Evolutionary conservation across 2,113 vertebrate genomes (phyloP).

Genomic region (Gnathonemus longibarbis): DNA sequence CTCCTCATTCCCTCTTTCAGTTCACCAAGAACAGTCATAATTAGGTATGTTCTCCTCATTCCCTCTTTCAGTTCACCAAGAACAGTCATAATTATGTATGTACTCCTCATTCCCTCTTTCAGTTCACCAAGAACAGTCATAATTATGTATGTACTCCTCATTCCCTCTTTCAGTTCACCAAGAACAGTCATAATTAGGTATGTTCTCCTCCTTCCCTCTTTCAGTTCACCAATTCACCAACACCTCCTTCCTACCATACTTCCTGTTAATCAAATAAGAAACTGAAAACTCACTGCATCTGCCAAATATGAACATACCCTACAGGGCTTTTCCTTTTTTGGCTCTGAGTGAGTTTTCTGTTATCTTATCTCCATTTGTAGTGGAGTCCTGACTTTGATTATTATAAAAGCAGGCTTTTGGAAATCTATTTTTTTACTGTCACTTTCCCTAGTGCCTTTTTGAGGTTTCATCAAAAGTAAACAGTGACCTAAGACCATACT

Average conservation of each 20-base stretch:
- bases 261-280: neutral
- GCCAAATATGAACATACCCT: neutral
- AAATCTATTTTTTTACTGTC: neutral
- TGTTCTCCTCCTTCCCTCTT: neutral
- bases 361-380: neutral
- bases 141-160: neutral
- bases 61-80: neutral
- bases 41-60: neutral
- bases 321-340: neutral
- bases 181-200: neutral
- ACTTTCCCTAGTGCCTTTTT: neutral
- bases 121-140: neutral
- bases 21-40: too few relatives aligned
- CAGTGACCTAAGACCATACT: neutral
- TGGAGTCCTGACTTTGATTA: neutral
- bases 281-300: neutral
- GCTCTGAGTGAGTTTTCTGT: neutral
- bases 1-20: too few relatives aligned
- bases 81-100: neutral
- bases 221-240: neutral
- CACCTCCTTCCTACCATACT: neutral
- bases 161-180: neutral
- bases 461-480: neutral
- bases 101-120: neutral
- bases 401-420: neutral